Evolutionary conservation across 1,140 invertebrate genomes (phyloP), one percentile per base, ranked within the genome.

Genomic region (Drosophila kikkawai): DNA sequence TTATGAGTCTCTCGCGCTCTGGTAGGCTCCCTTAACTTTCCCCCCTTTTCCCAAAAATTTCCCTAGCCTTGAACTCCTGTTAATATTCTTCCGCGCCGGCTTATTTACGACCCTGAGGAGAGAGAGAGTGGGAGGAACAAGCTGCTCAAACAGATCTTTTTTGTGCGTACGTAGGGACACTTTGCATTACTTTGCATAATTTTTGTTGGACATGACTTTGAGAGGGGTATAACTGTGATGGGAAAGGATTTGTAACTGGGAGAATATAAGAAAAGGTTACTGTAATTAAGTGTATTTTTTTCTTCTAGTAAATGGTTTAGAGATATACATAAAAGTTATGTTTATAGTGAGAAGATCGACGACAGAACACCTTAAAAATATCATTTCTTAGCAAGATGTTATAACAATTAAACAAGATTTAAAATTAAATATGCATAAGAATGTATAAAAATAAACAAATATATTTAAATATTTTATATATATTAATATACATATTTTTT

Each of bases 91-190:
- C 29, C 57, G 57, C 69, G 51, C 50, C 58, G 48, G 69, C 77
- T 81, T 88, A 88, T 88, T 88, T 88, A 84, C 84, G 84, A 88
- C 32, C 51, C 17, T 26, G 59, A 60, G 42, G 26, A 36, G 64
- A 42, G 64, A 42, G 32, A 41, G 64, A 37, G 58, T 73, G 50
- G 50, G 29, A 37, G 64, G 12, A 70, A 63, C 75, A 80, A 60
- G 60, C 42, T 74, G 42, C 76, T 44, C 44, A 55, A 42, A 42
- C 39, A 79, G 36, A 79, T 48, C 39, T 55, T 58, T 55, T 58
- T 48, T 64, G 53, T 75, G 76, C 45, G 69, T 66, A 29, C 34
- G 60, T 19, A 34, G 65, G 41, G 58, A 75, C 73, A 75, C 59
- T 75, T 75, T 75, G 61, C 60, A 75, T 76, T 71, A 59, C 69